These are phyloP conservation scores for Cyprinodon diabolis DNA, from an alignment of 2,797 vertebrate species.

Conservation along the genomic window DNA sequence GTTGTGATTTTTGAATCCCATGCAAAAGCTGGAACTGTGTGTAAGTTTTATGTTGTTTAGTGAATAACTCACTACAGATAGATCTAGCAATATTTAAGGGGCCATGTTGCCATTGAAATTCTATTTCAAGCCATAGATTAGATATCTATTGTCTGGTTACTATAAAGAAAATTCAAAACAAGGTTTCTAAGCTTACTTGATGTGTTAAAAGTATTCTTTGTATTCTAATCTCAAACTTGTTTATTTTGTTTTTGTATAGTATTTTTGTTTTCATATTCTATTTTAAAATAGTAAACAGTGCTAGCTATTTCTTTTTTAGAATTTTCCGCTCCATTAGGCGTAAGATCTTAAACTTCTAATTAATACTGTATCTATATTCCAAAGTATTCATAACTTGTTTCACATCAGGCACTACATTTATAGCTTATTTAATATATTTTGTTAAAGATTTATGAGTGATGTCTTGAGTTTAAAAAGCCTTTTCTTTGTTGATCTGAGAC, in stretches of 20 bases:
- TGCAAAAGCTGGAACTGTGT: slow-evolving; percentile 96
- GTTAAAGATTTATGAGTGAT: too few species aligned
- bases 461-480: too few species aligned
- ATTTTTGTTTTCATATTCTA: too few species aligned
- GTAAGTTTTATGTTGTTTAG: slow-evolving; percentile 82
- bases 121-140: not conserved
- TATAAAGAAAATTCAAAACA: not conserved
- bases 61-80: not conserved
- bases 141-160: not conserved
- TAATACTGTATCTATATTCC: not conserved
- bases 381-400: not conserved
- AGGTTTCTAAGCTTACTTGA: not conserved
- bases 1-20: slow-evolving; percentile 98
- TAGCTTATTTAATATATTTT: not conserved
- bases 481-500: too few species aligned
- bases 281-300: too few species aligned
- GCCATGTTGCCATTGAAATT: not conserved
- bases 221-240: not conserved
- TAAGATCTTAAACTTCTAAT: not conserved
- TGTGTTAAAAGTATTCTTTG: not conserved
- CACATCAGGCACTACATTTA: not conserved
- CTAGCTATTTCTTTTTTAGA: not conserved
- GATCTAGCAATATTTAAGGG: not conserved
- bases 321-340: not conserved
- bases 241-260: not conserved